A percentile compares a stretch with the other conserved stretches of the same genome.
These are phyloP conservation scores for Drepana arcuata DNA, from an alignment of 1,140 invertebrate genomes.

Conservation along the genomic window DNA sequence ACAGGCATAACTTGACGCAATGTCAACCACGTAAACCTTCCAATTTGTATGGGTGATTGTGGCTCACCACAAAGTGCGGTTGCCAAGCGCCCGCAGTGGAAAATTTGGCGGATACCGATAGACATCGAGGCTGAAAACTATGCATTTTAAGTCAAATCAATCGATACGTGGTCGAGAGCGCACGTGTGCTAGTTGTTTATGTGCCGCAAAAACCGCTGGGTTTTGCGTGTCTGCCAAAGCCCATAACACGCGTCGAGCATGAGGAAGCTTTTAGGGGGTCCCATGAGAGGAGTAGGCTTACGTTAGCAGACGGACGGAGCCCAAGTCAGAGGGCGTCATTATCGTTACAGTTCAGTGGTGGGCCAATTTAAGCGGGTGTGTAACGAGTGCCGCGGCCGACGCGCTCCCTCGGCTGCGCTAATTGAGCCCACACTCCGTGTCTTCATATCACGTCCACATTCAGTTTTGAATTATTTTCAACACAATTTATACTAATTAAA, in stretches of 20 bases:
- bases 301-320: slow-evolving; percentile 38
- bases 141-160: slow-evolving; percentile 61
- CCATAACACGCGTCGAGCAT: slow-evolving; percentile 32
- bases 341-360: slow-evolving; percentile 49
- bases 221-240: slow-evolving; percentile 59
- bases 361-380: slow-evolving; percentile 43
- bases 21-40: slow-evolving; percentile 13
- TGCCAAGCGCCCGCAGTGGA: slow-evolving; percentile 52
- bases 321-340: slow-evolving; percentile 37
- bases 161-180: slow-evolving; percentile 48
- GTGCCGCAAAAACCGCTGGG: slow-evolving; percentile 57
- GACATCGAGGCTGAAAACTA: slow-evolving; percentile 51
- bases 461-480: no score
- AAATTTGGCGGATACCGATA: slow-evolving; percentile 55
- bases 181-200: slow-evolving; percentile 62
- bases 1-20: slow-evolving; percentile 8
- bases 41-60: slow-evolving; percentile 31
- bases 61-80: slow-evolving; percentile 29
- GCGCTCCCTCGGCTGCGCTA: slow-evolving; percentile 39
- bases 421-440: slow-evolving; percentile 35
- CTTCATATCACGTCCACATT: slow-evolving; percentile 27
- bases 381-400: slow-evolving; percentile 40
- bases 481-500: no score
- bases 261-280: slow-evolving; percentile 51
- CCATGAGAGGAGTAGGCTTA: slow-evolving; percentile 48